Evolutionary conservation across 2,113 vertebrate genomes (phyloP).

Genomic region (Crotalus viridis): DNA sequence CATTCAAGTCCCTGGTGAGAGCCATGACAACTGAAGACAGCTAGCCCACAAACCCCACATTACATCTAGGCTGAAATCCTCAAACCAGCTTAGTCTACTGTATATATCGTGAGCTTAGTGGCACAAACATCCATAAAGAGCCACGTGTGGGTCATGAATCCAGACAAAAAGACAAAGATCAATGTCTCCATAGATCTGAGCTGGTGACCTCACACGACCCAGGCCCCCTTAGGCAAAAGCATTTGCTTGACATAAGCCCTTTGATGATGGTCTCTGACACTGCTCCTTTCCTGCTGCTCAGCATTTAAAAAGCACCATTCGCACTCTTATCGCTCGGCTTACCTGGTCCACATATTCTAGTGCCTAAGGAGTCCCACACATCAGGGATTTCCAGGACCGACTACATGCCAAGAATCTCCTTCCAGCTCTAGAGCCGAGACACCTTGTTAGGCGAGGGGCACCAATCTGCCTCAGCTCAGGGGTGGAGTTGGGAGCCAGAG

Average conservation of each 20-base stretch:
- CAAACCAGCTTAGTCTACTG: not conserved
- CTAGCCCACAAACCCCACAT: not conserved
- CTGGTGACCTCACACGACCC: conserved; percentile 9
- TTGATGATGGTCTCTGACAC: not conserved
- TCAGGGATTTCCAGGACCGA: not conserved
- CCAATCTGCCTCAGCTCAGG: conserved; percentile 48
- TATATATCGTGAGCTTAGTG: not conserved
- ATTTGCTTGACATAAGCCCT: conserved; percentile 1
- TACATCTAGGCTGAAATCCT: not conserved
- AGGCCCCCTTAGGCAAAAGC: not conserved
- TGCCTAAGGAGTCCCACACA: not conserved
- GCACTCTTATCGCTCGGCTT: not conserved
- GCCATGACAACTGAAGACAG: not conserved
- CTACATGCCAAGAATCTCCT: not conserved
- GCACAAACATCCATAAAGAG: not conserved
- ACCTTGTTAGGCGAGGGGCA: conserved; percentile 12
- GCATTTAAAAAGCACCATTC: not conserved
- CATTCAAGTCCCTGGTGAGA: not conserved
- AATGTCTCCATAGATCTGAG: not conserved
- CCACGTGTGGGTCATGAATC: not conserved
- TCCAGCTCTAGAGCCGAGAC: not conserved
- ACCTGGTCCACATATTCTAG: not conserved
- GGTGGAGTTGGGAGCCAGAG: conserved; percentile 32
- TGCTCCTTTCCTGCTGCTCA: not conserved
- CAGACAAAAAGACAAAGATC: not conserved